Base-by-base conservation (phyloP, 2,797 vertebrate species). In the Anguilla anguilla region DNA sequence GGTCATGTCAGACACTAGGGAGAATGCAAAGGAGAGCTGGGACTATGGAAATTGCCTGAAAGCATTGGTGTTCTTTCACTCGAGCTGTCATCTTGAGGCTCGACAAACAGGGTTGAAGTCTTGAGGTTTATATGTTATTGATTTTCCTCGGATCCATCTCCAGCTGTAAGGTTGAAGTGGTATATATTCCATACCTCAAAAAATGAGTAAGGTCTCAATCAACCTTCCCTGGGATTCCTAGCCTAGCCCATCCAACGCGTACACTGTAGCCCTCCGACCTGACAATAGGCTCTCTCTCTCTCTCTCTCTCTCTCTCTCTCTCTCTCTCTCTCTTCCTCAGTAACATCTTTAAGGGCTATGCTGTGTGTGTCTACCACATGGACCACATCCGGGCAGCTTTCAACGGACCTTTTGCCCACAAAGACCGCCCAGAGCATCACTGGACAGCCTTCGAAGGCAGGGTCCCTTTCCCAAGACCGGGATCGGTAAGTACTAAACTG, bases 291-390 rank as follows among this genome's bases (percentile, higher is more conserved):
- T 72, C 61, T 84, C 25, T 57, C 43, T 72, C 31, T 51, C 9
- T 61, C 57, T 35, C 39, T 79, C 25, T 49, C 61, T 57, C 55
- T 11, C 69, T 28, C 43, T 31, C 28, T 57, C 67, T 64, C 67
- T 82, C 22, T 86, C 31, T 31, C 59, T 13, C 39, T 79, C 59
- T 39, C 39, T 59, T 4, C 10, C 1, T 86, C 92, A 97, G 96
- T 91, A 96, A 96, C 17, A 97, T 99, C 90, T 99, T 99, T 93
- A 97, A 98, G 93, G 98, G 98, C 22, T 98, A 97, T 81, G 98
- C 98, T 10, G 87, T 99, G 89, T 99, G 98, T 91, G 96, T 99
- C 90, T 99, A 99, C 90, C 97, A 97, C 88, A 99, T 99, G 98
- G 97, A 98, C 7, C 98, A 97, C 72, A 96, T 99, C 86, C 95